phyloP scores from a whole-genome alignment of 2,797 vertebrate genomes.

The Sebastiscus tertius region DNA sequence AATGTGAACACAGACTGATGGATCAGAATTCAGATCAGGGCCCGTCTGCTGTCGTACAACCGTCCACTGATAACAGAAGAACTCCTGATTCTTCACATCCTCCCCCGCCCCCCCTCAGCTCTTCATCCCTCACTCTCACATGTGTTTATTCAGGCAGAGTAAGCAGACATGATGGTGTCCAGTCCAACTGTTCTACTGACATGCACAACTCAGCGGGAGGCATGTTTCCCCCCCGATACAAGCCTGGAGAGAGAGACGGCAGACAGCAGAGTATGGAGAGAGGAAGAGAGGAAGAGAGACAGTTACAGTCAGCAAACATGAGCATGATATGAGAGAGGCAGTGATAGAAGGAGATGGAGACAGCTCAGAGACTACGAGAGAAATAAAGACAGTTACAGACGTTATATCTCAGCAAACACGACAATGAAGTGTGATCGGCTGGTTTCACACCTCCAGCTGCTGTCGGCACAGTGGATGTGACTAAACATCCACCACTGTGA shows the following conservation, averaged over 20 bases:
- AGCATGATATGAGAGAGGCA: background rate
- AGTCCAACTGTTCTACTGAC: slow-evolving; percentile 34
- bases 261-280: background rate
- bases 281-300: background rate
- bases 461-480: background rate
- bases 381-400: too few species aligned
- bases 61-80: background rate
- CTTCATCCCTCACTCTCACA: slow-evolving; percentile 4
- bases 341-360: background rate
- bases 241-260: background rate
- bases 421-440: background rate
- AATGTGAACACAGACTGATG: slow-evolving; percentile 7
- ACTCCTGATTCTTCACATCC: background rate
- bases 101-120: background rate
- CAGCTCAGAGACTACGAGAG: background rate
- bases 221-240: slow-evolving; percentile 16
- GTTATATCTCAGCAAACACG: background rate
- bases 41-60: slow-evolving; percentile 24
- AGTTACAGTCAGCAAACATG: background rate
- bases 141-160: slow-evolving; percentile 44
- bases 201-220: slow-evolving; percentile 20
- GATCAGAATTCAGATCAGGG: slow-evolving; percentile 37
- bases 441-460: slow-evolving; percentile 12
- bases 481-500: slow-evolving; percentile 30
- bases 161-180: slow-evolving; percentile 35